Percentiles rank a stretch among this genome's conserved stretches.
phyloP scores from a whole-genome alignment of 2,888 invertebrate genomes.

The Geophilus truncorum region DNA sequence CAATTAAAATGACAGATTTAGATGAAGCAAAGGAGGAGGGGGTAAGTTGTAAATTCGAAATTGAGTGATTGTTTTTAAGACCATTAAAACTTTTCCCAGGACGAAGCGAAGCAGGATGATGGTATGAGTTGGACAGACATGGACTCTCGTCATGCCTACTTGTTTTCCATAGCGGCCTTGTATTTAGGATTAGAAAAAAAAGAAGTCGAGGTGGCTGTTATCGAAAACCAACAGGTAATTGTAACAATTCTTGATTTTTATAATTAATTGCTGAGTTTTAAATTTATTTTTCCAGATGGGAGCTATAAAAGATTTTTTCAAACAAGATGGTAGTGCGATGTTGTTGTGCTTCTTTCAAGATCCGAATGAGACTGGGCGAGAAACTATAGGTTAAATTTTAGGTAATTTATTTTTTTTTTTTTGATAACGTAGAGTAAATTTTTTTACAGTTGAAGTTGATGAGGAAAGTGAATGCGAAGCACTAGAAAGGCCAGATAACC shows the following conservation, averaged over 20 bases:
- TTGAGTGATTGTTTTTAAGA: not conserved
- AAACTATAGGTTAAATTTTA: not conserved
- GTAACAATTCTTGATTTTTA: not conserved
- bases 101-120: not conserved
- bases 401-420: not conserved
- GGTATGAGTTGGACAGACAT: constrained; percentile 31
- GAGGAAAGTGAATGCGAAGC: not conserved
- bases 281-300: not conserved
- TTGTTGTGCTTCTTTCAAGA: constrained; percentile 16
- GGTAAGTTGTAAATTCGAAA: not conserved
- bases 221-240: constrained; percentile 32
- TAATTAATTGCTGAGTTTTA: not conserved
- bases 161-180: constrained; percentile 35
- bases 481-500: not conserved
- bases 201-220: constrained; percentile 31
- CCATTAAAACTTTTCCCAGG: not conserved
- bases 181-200: constrained; percentile 35
- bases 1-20: constrained; percentile 5
- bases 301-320: not conserved
- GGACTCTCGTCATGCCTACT: constrained; percentile 34
- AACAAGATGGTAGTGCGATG: not conserved
- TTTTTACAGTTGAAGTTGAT: not conserved
- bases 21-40: not conserved
- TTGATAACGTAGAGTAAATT: not conserved
- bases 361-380: not conserved